A percentile compares a stretch with the other conserved stretches of the same genome.
Evolutionary conservation across 2,113 vertebrate genomes (phyloP).

Genomic region (Cromileptes altivelis): DNA sequence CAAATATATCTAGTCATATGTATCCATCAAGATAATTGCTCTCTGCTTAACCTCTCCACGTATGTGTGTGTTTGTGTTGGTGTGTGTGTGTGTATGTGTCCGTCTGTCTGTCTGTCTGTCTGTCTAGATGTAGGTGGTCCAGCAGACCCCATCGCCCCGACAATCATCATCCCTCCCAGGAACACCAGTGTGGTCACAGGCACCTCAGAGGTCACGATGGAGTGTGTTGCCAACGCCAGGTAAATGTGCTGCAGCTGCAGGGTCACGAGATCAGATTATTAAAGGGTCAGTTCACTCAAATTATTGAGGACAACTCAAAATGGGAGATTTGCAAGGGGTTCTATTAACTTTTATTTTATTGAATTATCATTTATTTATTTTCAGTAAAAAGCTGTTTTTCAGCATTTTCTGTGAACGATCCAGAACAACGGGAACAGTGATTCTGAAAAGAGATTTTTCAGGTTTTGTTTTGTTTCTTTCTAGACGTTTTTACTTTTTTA

Average conservation of each 20-base stretch:
- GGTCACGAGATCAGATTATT: not conserved
- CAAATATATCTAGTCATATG: not conserved
- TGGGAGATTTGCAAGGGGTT: not conserved
- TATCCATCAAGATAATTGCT: not conserved
- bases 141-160: conserved; percentile 95
- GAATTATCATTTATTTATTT: too few species aligned
- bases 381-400: not conserved
- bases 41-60: conserved; percentile 17
- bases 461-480: too few species aligned
- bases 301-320: not conserved
- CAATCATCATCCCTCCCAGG: conserved; percentile 94
- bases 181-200: conserved; percentile 96
- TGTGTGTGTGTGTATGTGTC: conserved; percentile 1
- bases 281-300: conserved; percentile 10
- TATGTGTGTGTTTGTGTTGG: conserved; percentile 6
- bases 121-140: conserved; percentile 93
- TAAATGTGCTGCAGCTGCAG: conserved; percentile 52
- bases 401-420: not conserved
- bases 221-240: conserved; percentile 98
- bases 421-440: too few species aligned
- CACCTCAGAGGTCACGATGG: conserved; percentile 95
- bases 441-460: not conserved
- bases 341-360: too few species aligned
- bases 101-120: conserved; percentile 23
- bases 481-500: too few species aligned